phyloP scores from a whole-genome alignment of 2,797 vertebrate genomes.

The Malacoraja senta region DNA sequence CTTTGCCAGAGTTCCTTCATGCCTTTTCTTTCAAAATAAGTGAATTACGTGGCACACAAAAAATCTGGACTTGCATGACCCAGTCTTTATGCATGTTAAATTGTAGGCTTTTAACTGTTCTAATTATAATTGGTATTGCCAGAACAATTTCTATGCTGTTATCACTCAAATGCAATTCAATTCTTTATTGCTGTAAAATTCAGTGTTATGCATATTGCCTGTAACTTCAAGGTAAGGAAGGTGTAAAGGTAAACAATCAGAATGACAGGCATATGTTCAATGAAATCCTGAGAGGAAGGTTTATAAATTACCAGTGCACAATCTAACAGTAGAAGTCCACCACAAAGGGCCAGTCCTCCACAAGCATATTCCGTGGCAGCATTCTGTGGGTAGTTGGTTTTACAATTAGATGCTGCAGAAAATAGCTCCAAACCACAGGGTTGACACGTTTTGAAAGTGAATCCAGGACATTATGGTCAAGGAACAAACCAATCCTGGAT shows the following conservation, averaged over 20 bases:
- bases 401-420: background rate
- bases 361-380: background rate
- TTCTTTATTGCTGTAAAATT: background rate
- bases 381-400: background rate
- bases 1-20: too few species aligned
- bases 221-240: background rate
- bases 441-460: background rate
- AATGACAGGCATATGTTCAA: background rate
- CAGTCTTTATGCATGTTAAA: background rate
- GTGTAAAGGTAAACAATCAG: too few species aligned
- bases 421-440: background rate
- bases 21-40: too few species aligned
- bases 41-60: too few species aligned
- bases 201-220: background rate
- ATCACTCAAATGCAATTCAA: background rate
- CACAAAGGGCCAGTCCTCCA: background rate
- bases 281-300: background rate
- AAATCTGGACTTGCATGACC: too few species aligned
- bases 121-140: background rate
- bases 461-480: background rate
- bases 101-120: background rate
- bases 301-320: slow-evolving; percentile 3
- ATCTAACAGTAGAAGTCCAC: background rate
- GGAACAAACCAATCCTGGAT: background rate
- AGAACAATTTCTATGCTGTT: background rate